Base-by-base conservation (phyloP, 1,140 invertebrate genomes). In the Aradophagus sp. region DNA sequence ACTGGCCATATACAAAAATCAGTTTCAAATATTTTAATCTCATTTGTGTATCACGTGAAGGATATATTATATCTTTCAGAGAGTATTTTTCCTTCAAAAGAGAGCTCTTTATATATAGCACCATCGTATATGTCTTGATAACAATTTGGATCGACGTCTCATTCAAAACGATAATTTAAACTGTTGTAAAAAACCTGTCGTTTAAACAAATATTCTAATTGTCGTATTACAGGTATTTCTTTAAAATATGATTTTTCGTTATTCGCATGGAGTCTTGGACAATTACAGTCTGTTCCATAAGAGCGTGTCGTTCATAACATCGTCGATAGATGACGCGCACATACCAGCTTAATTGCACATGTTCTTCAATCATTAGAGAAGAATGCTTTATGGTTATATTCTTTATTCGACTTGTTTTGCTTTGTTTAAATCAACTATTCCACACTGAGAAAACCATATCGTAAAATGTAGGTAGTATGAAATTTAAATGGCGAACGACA, bases 101-200 rank as follows among this genome's bases (percentile, higher is more conserved):
- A n/a, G n/a, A n/a, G 48, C 29, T 52, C 15, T 61, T 59, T 32
- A 11, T 61, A 71, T 5, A 71, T 10, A n/a, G 6, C 5, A 0
- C 62, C 62, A 19, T 62, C 69, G 26, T 72, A 72, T 15, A 61
- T 61, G 23, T 72, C 61, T 6, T 27, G 6, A 15, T 44, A 56
- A 16, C 23, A 38, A 3, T 12, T 11, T 23, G 16, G 27, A 16
- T 17, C 31, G 13, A 14, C 12, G 23, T 38, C 36, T 34, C 31
- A 26, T 7, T 62, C 7, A 15, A 52, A 32, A 7, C 52, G 31
- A 32, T 45, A 2, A 20, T 38, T 16, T 4, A 58, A 15, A 6
- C 2, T 16, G 13, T 58, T 17, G 15, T 11, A 14, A 41, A 66
- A 26, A 17, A 5, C n/a, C n/a, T 4, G 29, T 4, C 32, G 27